These are phyloP conservation scores for Cepaea hortensis DNA, from an alignment of 2,888 invertebrate genomes.

Conservation along the genomic window DNA sequence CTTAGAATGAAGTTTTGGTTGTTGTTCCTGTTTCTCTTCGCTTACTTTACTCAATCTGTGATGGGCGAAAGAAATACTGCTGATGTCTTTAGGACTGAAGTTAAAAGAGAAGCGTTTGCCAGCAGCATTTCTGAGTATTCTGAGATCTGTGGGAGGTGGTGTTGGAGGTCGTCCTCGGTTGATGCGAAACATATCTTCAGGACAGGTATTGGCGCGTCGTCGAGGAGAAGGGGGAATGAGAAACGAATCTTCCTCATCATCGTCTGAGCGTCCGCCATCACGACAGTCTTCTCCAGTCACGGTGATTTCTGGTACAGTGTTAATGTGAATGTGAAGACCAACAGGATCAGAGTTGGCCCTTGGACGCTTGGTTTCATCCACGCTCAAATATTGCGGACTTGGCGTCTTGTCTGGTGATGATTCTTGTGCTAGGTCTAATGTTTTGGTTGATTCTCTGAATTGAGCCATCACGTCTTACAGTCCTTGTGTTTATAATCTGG, in stretches of 20 bases:
- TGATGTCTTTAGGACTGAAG: slow-evolving; percentile 34
- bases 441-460: not conserved
- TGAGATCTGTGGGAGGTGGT: slow-evolving; percentile 47
- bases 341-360: slow-evolving; percentile 53
- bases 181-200: slow-evolving; percentile 52
- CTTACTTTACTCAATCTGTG: slow-evolving; percentile 51
- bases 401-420: not conserved
- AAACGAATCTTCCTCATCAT: slow-evolving; percentile 19
- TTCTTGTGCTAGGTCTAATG: not conserved
- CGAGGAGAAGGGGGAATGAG: slow-evolving; percentile 40
- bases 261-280: not conserved
- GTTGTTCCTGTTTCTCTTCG: slow-evolving; percentile 42
- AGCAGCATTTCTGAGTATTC: slow-evolving; percentile 24
- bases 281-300: slow-evolving; percentile 45
- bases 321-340: slow-evolving; percentile 12
- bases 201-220: slow-evolving; percentile 52
- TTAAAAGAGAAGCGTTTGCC: slow-evolving; percentile 47
- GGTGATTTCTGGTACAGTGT: slow-evolving; percentile 51
- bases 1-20: not conserved
- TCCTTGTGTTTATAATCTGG: too few relatives aligned
- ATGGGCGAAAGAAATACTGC: slow-evolving; percentile 50
- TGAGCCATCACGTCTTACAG: not conserved
- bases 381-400: slow-evolving; percentile 41
- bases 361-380: slow-evolving; percentile 51
- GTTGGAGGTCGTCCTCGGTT: slow-evolving; percentile 47